Evolutionary conservation across 2,113 vertebrate genomes (phyloP), one percentile per base, ranked within the genome.

Genomic region (Gymnogyps californianus): DNA sequence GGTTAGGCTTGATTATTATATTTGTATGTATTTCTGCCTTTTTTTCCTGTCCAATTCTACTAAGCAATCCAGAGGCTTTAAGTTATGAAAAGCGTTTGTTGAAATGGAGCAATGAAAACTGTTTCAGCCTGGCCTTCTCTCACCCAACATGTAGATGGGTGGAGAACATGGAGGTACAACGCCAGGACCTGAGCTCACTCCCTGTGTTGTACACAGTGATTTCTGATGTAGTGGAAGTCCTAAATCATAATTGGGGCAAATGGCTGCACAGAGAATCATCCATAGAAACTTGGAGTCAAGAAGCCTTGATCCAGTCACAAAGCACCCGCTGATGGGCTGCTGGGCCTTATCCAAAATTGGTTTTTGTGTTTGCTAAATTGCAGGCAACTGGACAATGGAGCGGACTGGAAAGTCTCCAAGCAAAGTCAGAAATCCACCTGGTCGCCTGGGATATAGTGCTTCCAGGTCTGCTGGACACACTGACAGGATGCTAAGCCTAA

Each of bases 1-100:
- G 83, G 64, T 89, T 93, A 81, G 36, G 29, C 75, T 87, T 82
- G 88, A 88, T 94, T 81, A 80, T 70, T 91, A 18, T 57, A 52
- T 89, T 64, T 91, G 70, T 89, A 16, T 72, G 52, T 79, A 54
- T 62, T 96, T 82, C 49, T 71, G 69, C 47, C 11, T 75, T 83
- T 89, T 72, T 66, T 76, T 18, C 79, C 79, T 89, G 55, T 72
- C 42, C 74, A 89, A 4, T 71, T 80, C 57, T 67, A 34, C 62
- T 80, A 58, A 34, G 65, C 40, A 81, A 46, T 80, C 54, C 72
- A 59, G 42, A 87, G 47, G 36, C 32, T 90, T 90, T 65, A 75
- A 49, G 18, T 80, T 67, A 83, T 58, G 40, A 72, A 94, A 79
- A 83, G 25, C 1, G 2, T 77, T 91, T 62, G 40, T 47, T 61